Conservation (phyloP, 2,888 invertebrate species). For the Drosophila yooni region DNA sequence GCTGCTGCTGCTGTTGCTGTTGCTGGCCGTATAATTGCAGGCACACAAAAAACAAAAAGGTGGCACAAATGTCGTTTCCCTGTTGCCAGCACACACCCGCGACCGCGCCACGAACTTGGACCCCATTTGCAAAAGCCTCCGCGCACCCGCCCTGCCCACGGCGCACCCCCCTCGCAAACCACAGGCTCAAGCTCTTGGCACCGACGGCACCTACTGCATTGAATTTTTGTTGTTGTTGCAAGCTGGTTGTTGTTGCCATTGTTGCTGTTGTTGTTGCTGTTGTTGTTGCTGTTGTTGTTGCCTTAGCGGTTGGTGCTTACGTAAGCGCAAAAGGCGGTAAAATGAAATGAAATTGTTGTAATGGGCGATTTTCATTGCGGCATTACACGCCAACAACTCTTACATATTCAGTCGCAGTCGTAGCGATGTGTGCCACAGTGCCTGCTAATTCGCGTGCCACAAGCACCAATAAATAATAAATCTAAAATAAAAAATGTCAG, state of each 20-base stretch:
- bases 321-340: slow-evolving; percentile 76
- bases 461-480: neutral
- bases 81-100: slow-evolving; percentile 39
- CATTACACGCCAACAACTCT: slow-evolving; percentile 67
- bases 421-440: slow-evolving; percentile 39
- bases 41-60: slow-evolving; percentile 60
- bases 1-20: slow-evolving; percentile 22
- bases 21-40: slow-evolving; percentile 73
- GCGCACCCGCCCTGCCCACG: neutral
- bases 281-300: slow-evolving; percentile 35
- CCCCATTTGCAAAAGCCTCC: slow-evolving; percentile 9
- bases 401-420: slow-evolving; percentile 35
- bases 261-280: slow-evolving; percentile 19
- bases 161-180: slow-evolving; percentile 17
- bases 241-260: slow-evolving; percentile 20
- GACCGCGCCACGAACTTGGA: slow-evolving; percentile 18
- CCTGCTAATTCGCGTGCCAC: neutral
- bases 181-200: slow-evolving; percentile 51
- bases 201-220: slow-evolving; percentile 61
- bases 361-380: slow-evolving; percentile 79
- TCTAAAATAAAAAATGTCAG: neutral
- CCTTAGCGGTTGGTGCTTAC: slow-evolving; percentile 58
- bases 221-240: slow-evolving; percentile 17
- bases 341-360: slow-evolving; percentile 80
- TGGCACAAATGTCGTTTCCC: slow-evolving; percentile 75